These are phyloP conservation scores for Xanthorhoe spadicearia DNA, from an alignment of 2,888 invertebrate species.

Conservation along the genomic window DNA sequence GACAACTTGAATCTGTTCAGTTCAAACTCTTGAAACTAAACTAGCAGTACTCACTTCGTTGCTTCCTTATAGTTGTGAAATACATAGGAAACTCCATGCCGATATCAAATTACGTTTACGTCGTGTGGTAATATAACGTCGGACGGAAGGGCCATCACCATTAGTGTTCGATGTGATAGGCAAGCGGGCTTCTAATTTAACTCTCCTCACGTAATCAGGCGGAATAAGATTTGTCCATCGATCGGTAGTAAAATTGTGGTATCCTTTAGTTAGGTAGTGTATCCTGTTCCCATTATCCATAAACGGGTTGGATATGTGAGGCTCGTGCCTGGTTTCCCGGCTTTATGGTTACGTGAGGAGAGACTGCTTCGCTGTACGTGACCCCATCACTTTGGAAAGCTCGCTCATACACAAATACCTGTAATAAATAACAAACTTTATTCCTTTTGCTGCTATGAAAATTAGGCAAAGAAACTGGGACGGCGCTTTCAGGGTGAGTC, in stretches of 20 bases:
- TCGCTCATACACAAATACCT: slow-evolving; percentile 26
- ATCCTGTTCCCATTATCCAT: slow-evolving; percentile 59
- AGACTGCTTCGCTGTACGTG: slow-evolving; percentile 49
- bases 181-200: slow-evolving; percentile 35
- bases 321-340: slow-evolving; percentile 55
- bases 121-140: slow-evolving; percentile 22
- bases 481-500: not conserved
- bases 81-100: slow-evolving; percentile 15
- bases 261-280: slow-evolving; percentile 56
- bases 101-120: slow-evolving; percentile 31
- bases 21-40: not conserved
- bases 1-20: not conserved
- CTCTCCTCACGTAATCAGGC: slow-evolving; percentile 32
- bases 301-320: slow-evolving; percentile 56
- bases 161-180: slow-evolving; percentile 22
- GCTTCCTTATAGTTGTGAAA: slow-evolving; percentile 1
- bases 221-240: slow-evolving; percentile 52
- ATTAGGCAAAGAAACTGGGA: slow-evolving; percentile 2
- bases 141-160: slow-evolving; percentile 29
- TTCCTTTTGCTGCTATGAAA: slow-evolving; percentile 13
- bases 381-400: slow-evolving; percentile 40
- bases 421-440: slow-evolving; percentile 15
- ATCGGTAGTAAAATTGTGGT: slow-evolving; percentile 50
- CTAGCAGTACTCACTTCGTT: not conserved
- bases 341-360: slow-evolving; percentile 61